Evolutionary conservation across 2,797 vertebrate genomes (phyloP), one percentile per base, ranked within the genome.

Genomic region (Sparus aurata): DNA sequence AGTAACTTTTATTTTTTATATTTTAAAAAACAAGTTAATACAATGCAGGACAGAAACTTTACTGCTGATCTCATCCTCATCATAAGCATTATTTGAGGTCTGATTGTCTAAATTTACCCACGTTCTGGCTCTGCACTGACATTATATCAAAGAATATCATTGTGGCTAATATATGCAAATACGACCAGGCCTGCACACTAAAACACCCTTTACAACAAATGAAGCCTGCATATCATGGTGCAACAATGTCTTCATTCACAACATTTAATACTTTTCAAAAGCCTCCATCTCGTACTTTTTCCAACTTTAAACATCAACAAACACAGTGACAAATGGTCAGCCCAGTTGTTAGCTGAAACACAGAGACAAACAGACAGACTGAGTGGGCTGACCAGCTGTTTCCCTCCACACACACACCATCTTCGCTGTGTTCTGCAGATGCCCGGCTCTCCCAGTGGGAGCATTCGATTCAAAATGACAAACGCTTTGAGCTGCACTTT

Each of bases 401-500:
- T 87, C 27, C 72, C 80, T 50, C 20, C 58, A 41, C 67, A 62
- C 67, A 62, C 58, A 53, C n/a, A 41, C 47, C 30, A 5, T 49
- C 43, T 16, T 61, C 2, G 23, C 78, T 54, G 53, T 58, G 62
- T 75, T 61, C 66, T 63, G 46, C 74, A 74, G 76, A 85, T n/a
- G 59, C 66, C 58, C 12, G 5, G 38, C 77, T 43, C 27, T 87
- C 83, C 74, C 82, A 73, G 84, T 66, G 55, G 86, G 80, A 87
- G 65, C 85, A 61, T 69, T 70, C 67, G 70, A 92, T 90, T 83
- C 80, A 81, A 89, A 87, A 86, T 85, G 87, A 91, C 84, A 85
- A 83, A 88, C 60, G 71, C 90, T 88, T 87, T 85, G 82, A 89
- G 93, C 64, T 71, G 73, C 69, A 77, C 76, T 73, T 86, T 73